A percentile compares a stretch with the other conserved stretches of the same genome.
phyloP scores from a whole-genome alignment of 2,888 invertebrate genomes.

The Drosophila prolongata region DNA sequence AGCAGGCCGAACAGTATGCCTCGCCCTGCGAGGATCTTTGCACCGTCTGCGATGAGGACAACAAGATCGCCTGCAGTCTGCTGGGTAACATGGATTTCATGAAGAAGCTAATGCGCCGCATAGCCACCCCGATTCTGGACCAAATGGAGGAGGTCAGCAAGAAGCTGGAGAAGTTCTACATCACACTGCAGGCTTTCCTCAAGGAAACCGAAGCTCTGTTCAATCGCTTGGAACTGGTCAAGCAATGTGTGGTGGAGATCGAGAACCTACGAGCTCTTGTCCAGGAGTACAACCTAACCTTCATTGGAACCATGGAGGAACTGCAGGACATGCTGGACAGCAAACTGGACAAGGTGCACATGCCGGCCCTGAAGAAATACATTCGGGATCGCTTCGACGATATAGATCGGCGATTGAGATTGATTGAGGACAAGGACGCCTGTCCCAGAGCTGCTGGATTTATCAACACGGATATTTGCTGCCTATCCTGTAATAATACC shows the following conservation, averaged over 20 bases:
- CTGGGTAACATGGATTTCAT: slow-evolving; percentile 76
- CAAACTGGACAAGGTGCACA: slow-evolving; percentile 82
- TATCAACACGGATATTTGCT: slow-evolving; percentile 68
- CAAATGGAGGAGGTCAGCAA: slow-evolving; percentile 66
- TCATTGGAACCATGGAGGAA: slow-evolving; percentile 81
- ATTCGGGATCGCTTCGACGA: slow-evolving; percentile 68
- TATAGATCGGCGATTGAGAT: slow-evolving; percentile 58
- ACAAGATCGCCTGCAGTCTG: slow-evolving; percentile 77
- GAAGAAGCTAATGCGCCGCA: slow-evolving; percentile 76
- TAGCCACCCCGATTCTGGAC: slow-evolving; percentile 74
- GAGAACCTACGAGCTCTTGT: slow-evolving; percentile 59
- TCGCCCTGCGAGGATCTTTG: slow-evolving; percentile 79
- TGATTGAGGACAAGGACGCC: slow-evolving; percentile 58
- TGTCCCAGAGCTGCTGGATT: slow-evolving; percentile 81
- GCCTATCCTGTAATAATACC: slow-evolving; percentile 76
- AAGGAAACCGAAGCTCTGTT: slow-evolving; percentile 68
- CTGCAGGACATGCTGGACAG: slow-evolving; percentile 83
- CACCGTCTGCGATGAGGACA: slow-evolving; percentile 75
- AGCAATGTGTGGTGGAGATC: slow-evolving; percentile 76
- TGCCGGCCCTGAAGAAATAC: slow-evolving; percentile 82
- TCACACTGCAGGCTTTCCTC: slow-evolving; percentile 64
- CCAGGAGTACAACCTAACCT: slow-evolving; percentile 62
- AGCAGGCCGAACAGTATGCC: slow-evolving; percentile 59
- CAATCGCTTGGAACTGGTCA: slow-evolving; percentile 72
- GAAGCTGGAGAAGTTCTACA: slow-evolving; percentile 64